A percentile compares a stretch with the other conserved stretches of the same genome.
These are phyloP conservation scores for Actinemys pallida DNA, from an alignment of 2,113 vertebrate species.

Conservation along the genomic window DNA sequence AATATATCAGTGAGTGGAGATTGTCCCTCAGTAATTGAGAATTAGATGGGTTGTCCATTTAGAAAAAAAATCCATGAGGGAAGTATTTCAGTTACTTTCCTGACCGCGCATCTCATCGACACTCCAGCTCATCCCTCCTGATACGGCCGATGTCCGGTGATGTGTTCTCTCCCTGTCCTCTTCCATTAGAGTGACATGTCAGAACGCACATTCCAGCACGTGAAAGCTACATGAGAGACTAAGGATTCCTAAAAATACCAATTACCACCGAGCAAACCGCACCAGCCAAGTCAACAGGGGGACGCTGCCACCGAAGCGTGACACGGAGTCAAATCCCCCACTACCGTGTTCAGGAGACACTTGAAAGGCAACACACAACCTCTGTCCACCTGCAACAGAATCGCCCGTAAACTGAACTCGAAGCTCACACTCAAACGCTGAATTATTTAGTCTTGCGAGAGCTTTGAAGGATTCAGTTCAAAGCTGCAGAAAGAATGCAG, in stretches of 20 bases:
- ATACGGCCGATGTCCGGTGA: no score
- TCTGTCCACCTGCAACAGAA: fast-evolving
- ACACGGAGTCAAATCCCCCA: not conserved
- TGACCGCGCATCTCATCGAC: no score
- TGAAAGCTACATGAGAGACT: not conserved
- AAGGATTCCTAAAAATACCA: not conserved
- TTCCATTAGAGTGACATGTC: not conserved
- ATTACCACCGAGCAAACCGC: not conserved
- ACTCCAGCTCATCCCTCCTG: no score
- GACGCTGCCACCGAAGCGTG: not conserved
- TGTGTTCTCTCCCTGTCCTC: not conserved
- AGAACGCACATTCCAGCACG: not conserved
- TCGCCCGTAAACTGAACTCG: fast-evolving
- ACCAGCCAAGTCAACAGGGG: not conserved
- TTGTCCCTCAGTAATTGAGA: no score
- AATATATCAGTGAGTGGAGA: no score
- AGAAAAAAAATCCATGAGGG: no score
- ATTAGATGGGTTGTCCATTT: no score
- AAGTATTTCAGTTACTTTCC: no score
- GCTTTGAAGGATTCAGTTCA: not conserved
- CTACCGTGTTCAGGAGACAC: not conserved
- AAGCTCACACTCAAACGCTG: fast-evolving
- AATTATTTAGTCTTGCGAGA: fast-evolving
- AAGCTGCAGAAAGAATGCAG: not conserved
- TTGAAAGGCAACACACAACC: not conserved